These are phyloP conservation scores for Ennomos fuscantarius DNA, from an alignment of 2,888 invertebrate species.

Conservation along the genomic window DNA sequence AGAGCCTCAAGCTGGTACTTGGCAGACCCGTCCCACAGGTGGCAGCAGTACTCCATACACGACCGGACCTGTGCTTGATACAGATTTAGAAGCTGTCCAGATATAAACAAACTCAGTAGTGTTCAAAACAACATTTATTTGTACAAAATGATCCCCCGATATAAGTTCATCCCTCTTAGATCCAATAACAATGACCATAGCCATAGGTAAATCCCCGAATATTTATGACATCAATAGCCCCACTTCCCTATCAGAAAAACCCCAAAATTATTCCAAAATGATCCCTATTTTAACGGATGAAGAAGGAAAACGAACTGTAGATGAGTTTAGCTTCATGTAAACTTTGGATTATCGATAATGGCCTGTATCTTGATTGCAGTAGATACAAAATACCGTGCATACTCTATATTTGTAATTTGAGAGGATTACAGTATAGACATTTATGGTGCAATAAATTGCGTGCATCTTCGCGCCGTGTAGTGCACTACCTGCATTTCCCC, in stretches of 20 bases:
- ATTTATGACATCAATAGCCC: constrained; percentile 12
- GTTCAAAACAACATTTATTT: not conserved
- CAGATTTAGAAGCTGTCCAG: no score
- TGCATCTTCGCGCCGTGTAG: constrained; percentile 45
- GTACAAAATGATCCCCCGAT: constrained; percentile 1
- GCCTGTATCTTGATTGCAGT: not conserved
- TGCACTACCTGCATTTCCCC: constrained; percentile 64
- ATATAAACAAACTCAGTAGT: not conserved
- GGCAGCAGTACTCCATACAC: no score
- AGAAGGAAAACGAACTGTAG: constrained; percentile 1
- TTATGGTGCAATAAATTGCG: constrained; percentile 66
- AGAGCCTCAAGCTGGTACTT: no score
- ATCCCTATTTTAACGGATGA: constrained; percentile 4
- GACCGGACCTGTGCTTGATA: no score
- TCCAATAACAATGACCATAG: constrained; percentile 11
- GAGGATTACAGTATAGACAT: constrained; percentile 60
- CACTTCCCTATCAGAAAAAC: not conserved
- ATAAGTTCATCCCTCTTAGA: constrained; percentile 6
- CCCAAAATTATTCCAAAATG: constrained; percentile 6
- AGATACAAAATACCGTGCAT: constrained; percentile 8
- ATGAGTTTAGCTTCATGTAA: not conserved
- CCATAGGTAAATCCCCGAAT: constrained; percentile 1
- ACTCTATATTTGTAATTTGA: constrained; percentile 50
- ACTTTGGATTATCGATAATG: constrained; percentile 1
- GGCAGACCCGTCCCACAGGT: no score